These are phyloP conservation scores for Sebastes paucispinis DNA, from an alignment of 2,797 vertebrate genomes.

Conservation along the genomic window DNA sequence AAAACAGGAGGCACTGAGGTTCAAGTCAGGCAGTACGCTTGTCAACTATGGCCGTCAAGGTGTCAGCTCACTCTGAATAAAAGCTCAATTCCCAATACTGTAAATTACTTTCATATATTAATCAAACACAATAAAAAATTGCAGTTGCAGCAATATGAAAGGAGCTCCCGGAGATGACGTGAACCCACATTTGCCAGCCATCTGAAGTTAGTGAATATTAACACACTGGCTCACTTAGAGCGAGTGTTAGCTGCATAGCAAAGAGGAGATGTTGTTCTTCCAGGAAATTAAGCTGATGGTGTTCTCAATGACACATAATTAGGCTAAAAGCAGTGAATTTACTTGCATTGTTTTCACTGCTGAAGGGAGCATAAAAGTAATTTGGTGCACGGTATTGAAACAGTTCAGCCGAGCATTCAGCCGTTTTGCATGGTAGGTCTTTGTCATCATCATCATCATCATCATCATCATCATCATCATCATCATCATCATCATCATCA, in stretches of 20 bases:
- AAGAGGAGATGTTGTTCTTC: neutral
- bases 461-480: neutral
- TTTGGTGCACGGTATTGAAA: neutral
- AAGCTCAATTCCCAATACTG: neutral
- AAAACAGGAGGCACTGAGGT: neutral
- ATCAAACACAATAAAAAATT: neutral
- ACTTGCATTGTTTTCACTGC: neutral
- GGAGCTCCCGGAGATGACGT: neutral
- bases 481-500: neutral
- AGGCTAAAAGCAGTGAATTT: slow-evolving; percentile 2
- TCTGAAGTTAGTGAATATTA: neutral
- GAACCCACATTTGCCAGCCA: neutral
- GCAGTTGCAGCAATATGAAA: neutral
- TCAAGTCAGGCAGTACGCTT: neutral
- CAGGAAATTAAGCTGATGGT: slow-evolving; percentile 29
- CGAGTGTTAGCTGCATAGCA: neutral
- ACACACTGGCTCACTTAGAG: neutral
- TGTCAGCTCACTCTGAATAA: neutral
- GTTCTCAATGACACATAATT: neutral
- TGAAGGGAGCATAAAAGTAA: slow-evolving; percentile 6
- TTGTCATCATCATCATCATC: neutral
- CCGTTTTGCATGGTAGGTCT: neutral
- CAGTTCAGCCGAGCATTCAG: neutral
- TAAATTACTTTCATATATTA: neutral
- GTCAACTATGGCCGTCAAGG: neutral